A percentile compares a stretch with the other conserved stretches of the same genome.
Conservation (phyloP, 2,113 vertebrate species). For the Maccullochella peelii region DNA sequence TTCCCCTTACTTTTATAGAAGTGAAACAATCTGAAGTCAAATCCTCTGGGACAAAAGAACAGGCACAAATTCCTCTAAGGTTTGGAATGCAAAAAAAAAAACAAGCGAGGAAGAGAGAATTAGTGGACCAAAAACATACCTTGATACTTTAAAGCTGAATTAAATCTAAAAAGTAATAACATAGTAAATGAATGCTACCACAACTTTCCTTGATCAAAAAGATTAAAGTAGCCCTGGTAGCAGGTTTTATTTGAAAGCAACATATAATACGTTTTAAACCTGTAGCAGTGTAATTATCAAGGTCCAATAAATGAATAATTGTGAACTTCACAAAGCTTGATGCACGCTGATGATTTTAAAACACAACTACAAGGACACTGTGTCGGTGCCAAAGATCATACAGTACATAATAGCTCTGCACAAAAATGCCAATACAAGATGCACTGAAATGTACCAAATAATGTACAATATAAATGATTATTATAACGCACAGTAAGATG, state of each 20-base stretch:
- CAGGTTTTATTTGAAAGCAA: background rate
- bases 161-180: background rate
- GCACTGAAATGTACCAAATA: background rate
- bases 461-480: background rate
- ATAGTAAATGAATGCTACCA: background rate
- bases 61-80: slow-evolving; percentile 33
- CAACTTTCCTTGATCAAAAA: background rate
- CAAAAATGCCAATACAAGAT: background rate
- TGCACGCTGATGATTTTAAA: background rate
- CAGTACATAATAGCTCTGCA: background rate
- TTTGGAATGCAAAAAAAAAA: slow-evolving; percentile 50
- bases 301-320: background rate
- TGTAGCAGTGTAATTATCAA: background rate
- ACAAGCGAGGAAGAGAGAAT: slow-evolving; percentile 15
- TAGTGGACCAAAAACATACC: background rate
- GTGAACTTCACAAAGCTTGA: background rate
- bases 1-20: slow-evolving; percentile 64
- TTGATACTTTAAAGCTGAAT: slow-evolving; percentile 2
- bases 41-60: slow-evolving; percentile 49
- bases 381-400: background rate
- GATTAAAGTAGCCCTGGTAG: background rate
- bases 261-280: background rate
- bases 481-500: background rate
- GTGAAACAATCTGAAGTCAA: slow-evolving; percentile 60
- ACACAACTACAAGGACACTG: background rate